These are phyloP conservation scores for Eublepharis macularius DNA, from an alignment of 2,113 vertebrate genomes.

Conservation along the genomic window DNA sequence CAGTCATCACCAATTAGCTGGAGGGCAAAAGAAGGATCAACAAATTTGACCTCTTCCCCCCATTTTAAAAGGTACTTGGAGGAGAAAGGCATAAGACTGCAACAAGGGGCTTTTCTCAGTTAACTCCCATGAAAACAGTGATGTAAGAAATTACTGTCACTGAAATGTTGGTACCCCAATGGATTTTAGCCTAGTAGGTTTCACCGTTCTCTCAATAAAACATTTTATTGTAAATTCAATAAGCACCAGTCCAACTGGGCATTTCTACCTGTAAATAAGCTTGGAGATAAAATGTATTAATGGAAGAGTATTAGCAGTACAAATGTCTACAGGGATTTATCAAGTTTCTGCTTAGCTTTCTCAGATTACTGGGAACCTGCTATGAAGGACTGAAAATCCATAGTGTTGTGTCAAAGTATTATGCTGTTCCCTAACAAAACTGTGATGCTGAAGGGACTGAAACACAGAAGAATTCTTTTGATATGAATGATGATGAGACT, in stretches of 20 bases:
- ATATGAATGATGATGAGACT: neutral
- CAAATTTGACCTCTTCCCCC: too few species aligned
- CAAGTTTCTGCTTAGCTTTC: neutral
- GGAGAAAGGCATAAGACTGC: neutral
- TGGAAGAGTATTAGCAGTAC: conserved; percentile 5
- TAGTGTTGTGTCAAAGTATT: neutral
- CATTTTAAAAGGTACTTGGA: neutral
- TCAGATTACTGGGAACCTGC: neutral
- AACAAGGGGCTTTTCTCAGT: neutral
- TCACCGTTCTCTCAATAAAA: conserved; percentile 31
- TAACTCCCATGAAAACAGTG: conserved; percentile 2
- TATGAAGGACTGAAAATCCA: neutral
- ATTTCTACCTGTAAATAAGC: conserved; percentile 26
- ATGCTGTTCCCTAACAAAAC: neutral
- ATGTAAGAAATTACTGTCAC: neutral
- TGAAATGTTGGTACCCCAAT: neutral
- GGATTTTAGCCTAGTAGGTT: conserved; percentile 20
- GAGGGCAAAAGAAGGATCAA: neutral
- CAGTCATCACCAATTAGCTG: neutral
- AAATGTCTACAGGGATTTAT: neutral
- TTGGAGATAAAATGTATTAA: neutral
- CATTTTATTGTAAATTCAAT: conserved; percentile 22
- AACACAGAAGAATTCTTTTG: neutral
- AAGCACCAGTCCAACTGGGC: conserved; percentile 11
- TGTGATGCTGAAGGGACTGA: conserved; percentile 5